phyloP scores from a whole-genome alignment of 2,888 invertebrate genomes.

The Ichneumon xanthorius region DNA sequence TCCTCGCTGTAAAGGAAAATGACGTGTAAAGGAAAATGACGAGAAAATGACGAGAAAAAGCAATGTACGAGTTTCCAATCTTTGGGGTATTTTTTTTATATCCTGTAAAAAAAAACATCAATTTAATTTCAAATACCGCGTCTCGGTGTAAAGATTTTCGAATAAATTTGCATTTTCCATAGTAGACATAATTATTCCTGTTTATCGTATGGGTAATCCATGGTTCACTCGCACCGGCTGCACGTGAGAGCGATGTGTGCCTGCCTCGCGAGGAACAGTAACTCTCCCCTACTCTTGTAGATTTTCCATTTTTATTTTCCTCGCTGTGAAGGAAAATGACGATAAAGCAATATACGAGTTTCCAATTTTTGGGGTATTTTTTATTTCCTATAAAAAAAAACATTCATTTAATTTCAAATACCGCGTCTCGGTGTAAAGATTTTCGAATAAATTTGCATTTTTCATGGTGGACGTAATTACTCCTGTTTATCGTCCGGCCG shows the following conservation, averaged over 20 bases:
- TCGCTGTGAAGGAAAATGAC: not conserved
- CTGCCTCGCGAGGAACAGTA: constrained; percentile 3
- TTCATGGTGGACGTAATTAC: constrained; percentile 63
- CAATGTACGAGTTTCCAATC: too few relatives aligned
- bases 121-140: constrained; percentile 5
- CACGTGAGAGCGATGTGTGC: too few relatives aligned
- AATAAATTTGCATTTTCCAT: constrained; percentile 68
- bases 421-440: constrained; percentile 16
- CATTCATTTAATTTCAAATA: not conserved
- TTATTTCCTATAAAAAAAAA: not conserved
- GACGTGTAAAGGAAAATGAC: too few relatives aligned
- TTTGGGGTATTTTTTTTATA: too few relatives aligned
- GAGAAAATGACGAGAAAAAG: too few relatives aligned
- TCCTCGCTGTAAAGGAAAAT: not conserved
- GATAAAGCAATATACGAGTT: too few relatives aligned
- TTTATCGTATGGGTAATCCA: not conserved
- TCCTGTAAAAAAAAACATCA: too few relatives aligned
- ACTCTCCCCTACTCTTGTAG: constrained; percentile 13
- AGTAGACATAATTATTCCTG: constrained; percentile 53
- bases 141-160: constrained; percentile 28
- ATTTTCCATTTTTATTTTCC: constrained; percentile 3
- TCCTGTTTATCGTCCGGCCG: constrained; percentile 60
- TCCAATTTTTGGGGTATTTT: too few relatives aligned
- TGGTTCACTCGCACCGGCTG: too few relatives aligned
- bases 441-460: constrained; percentile 68